phyloP scores from a whole-genome alignment of 2,888 invertebrate genomes.

The Heteromurus nitidus region DNA sequence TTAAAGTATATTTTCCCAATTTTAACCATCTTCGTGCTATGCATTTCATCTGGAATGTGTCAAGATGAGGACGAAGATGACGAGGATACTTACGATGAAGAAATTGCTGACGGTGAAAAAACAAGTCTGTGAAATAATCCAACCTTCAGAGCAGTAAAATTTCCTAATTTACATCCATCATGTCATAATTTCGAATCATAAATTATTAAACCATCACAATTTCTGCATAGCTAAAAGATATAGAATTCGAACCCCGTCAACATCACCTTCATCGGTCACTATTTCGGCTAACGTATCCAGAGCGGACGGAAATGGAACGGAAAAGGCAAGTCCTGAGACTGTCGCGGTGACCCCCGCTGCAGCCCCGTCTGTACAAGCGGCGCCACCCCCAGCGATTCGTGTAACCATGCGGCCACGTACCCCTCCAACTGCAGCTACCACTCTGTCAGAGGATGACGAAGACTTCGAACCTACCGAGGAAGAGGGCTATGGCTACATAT shows the following conservation, averaged over 20 bases:
- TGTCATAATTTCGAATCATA: no score
- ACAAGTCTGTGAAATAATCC: constrained; percentile 27
- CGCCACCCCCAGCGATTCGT: background rate
- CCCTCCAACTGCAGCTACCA: constrained; percentile 19
- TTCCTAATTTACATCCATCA: no score
- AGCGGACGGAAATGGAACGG: background rate
- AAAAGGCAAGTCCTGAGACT: background rate
- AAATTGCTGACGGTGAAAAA: constrained; percentile 15
- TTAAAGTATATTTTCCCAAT: constrained; percentile 10
- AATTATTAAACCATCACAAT: background rate
- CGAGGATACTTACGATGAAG: constrained; percentile 45
- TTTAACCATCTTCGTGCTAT: constrained; percentile 4
- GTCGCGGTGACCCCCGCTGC: background rate
- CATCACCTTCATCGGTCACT: background rate
- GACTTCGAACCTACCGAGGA: constrained; percentile 33
- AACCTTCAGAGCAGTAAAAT: no score
- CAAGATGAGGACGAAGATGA: constrained; percentile 52
- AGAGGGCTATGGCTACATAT: constrained; percentile 50
- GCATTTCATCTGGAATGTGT: constrained; percentile 25
- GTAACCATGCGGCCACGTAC: constrained; percentile 1
- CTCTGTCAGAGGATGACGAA: constrained; percentile 37
- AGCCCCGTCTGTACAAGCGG: background rate
- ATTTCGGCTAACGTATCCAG: background rate
- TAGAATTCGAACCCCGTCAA: constrained; percentile 14
- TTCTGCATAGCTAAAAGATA: constrained; percentile 25